A percentile compares a stretch with the other conserved stretches of the same genome.
These are phyloP conservation scores for Eurytoma adleriae DNA, from an alignment of 2,888 invertebrate genomes.

Conservation along the genomic window DNA sequence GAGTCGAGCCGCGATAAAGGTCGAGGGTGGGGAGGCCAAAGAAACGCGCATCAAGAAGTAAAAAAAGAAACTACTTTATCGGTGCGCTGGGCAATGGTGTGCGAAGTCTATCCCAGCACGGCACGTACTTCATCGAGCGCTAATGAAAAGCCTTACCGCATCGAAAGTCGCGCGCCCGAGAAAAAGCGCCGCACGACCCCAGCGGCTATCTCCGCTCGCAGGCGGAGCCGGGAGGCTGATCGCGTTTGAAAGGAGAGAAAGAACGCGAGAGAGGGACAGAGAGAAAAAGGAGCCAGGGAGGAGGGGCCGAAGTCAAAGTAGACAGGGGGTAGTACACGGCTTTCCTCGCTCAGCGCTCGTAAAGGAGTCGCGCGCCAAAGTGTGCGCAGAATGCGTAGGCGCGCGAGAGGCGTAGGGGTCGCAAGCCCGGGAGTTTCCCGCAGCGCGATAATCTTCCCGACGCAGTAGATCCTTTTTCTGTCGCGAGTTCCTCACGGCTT, in stretches of 20 bases:
- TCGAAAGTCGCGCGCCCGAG: background rate
- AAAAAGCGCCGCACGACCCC: background rate
- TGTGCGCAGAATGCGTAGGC: background rate
- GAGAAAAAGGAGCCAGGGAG: too few species aligned
- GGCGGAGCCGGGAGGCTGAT: background rate
- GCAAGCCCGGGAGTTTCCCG: background rate
- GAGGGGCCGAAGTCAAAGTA: too few species aligned
- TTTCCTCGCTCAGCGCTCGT: background rate
- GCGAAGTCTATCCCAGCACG: background rate
- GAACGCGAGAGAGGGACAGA: too few species aligned
- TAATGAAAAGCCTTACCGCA: conserved; percentile 39
- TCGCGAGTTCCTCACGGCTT: too few species aligned
- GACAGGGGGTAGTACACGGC: too few species aligned
- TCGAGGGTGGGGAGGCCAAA: background rate
- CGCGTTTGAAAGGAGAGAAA: too few species aligned
- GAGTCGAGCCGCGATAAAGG: background rate
- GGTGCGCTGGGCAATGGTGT: background rate
- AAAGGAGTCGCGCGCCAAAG: background rate
- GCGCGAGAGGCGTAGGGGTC: background rate
- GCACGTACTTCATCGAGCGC: conserved; percentile 41
- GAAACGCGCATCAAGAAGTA: background rate
- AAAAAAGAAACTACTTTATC: conserved; percentile 39
- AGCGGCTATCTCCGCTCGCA: conserved; percentile 1
- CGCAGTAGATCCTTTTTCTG: conserved; percentile 26
- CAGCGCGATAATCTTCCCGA: conserved; percentile 21